Evolutionary conservation across 2,888 invertebrate species (phyloP).

Genomic region (Vanessa cardui): DNA sequence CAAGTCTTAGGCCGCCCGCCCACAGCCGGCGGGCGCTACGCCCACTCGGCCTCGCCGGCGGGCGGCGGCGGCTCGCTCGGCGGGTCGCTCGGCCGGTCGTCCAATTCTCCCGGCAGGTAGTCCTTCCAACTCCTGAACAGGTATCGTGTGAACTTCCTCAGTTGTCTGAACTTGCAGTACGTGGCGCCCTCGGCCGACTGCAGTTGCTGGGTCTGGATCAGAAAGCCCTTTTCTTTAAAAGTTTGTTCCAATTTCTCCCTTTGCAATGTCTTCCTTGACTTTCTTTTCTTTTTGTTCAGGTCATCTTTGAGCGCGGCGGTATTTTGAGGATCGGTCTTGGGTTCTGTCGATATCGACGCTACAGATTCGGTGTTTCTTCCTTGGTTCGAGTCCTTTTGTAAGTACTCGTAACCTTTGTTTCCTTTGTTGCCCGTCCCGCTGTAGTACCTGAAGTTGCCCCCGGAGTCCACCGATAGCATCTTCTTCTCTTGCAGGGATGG

Average conservation of each 20-base stretch:
- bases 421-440: constrained; percentile 93
- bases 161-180: constrained; percentile 95
- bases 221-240: constrained; percentile 95
- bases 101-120: constrained; percentile 90
- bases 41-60: constrained; percentile 50
- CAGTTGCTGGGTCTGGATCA: constrained; percentile 96
- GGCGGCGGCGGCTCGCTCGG: constrained; percentile 43
- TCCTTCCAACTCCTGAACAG: constrained; percentile 97
- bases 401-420: constrained; percentile 91
- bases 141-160: constrained; percentile 95
- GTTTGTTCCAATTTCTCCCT: constrained; percentile 95
- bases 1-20: constrained; percentile 24
- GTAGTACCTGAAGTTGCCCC: constrained; percentile 94
- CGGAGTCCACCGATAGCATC: constrained; percentile 94
- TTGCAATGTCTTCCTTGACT: constrained; percentile 91
- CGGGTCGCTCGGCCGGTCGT: constrained; percentile 52
- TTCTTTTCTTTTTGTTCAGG: constrained; percentile 85
- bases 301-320: constrained; percentile 59
- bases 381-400: constrained; percentile 87
- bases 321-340: constrained; percentile 47
- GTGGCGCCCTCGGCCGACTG: constrained; percentile 97
- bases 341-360: constrained; percentile 47
- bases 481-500: constrained; percentile 95
- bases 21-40: constrained; percentile 13
- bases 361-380: constrained; percentile 55